phyloP scores from a whole-genome alignment of 2,888 invertebrate species.

The Cecidostiba fungosa region DNA sequence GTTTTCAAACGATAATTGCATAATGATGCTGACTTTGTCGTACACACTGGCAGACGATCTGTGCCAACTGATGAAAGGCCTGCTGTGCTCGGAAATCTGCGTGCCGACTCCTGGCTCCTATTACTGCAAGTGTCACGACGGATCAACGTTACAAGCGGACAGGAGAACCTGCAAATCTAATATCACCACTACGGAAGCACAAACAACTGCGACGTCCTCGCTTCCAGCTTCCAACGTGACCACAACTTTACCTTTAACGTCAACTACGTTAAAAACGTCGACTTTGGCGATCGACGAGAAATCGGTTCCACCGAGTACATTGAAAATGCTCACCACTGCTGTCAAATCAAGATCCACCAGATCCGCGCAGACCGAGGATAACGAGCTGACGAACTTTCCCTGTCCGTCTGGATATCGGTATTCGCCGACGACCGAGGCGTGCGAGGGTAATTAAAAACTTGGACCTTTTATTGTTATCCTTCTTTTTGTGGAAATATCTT shows the following conservation, averaged over 20 bases:
- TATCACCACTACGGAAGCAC: not conserved
- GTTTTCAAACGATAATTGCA: not conserved
- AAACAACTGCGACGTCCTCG: conserved; percentile 8
- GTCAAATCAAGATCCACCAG: conserved; percentile 64
- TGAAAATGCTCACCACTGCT: conserved; percentile 39
- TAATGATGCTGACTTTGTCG: not conserved
- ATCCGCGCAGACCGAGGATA: conserved; percentile 64
- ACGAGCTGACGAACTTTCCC: conserved; percentile 65
- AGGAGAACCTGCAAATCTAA: conserved; percentile 83
- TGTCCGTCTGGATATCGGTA: conserved; percentile 77
- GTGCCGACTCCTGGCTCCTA: conserved; percentile 88
- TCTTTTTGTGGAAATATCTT: not conserved
- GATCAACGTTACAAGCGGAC: conserved; percentile 86
- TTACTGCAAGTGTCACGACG: conserved; percentile 86
- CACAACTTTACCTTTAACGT: conserved; percentile 24
- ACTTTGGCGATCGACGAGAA: not conserved
- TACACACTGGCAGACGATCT: conserved; percentile 78
- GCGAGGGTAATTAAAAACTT: conserved; percentile 75
- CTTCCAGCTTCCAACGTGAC: not conserved
- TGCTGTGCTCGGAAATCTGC: conserved; percentile 89
- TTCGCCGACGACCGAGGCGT: conserved; percentile 72
- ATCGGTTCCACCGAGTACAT: not conserved
- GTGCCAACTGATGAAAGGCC: conserved; percentile 81
- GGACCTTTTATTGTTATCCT: not conserved
- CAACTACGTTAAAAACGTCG: no score